A percentile compares a stretch with the other conserved stretches of the same genome.
These are phyloP conservation scores for Virgularia gustaviana DNA, from an alignment of 92 coral and sea anemone genomes.

Conservation along the genomic window DNA sequence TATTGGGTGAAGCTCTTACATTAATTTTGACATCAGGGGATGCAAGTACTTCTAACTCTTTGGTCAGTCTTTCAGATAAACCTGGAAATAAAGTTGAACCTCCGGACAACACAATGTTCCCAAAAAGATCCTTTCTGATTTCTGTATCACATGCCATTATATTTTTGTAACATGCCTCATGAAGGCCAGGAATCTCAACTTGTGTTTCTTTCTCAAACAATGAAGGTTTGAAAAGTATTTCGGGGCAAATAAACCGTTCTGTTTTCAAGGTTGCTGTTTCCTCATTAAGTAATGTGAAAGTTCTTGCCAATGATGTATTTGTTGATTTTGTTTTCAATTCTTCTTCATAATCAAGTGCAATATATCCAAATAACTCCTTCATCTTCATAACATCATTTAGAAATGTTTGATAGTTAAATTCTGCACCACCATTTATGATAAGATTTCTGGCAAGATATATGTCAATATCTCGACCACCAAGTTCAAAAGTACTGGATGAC, in stretches of 20 bases:
- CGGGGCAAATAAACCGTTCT: constrained; percentile 6
- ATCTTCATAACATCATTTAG: background rate
- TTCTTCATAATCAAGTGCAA: constrained; percentile 12
- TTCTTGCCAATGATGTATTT: background rate
- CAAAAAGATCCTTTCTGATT: constrained; percentile 77
- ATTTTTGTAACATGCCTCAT: constrained; percentile 65
- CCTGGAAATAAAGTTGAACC: constrained; percentile 90
- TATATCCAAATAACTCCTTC: constrained; percentile 19
- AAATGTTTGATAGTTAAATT: too few species aligned
- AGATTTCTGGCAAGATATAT: constrained; percentile 74
- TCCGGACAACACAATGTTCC: constrained; percentile 79
- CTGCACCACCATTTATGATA: constrained; percentile 70
- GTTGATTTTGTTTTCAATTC: background rate
- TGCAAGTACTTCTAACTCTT: constrained; percentile 73
- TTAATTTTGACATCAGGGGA: constrained; percentile 83
- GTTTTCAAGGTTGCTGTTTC: background rate
- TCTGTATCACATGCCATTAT: constrained; percentile 93
- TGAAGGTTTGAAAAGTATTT: constrained; percentile 12
- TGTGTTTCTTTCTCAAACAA: background rate
- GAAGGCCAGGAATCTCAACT: too few species aligned
- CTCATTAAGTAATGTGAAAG: background rate
- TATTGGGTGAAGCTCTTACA: constrained; percentile 88
- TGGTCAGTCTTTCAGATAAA: constrained; percentile 79
- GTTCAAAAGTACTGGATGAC: background rate
- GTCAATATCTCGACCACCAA: constrained; percentile 52